Base-by-base conservation (phyloP, 2,797 vertebrate genomes). In the Amniataba percoides region DNA sequence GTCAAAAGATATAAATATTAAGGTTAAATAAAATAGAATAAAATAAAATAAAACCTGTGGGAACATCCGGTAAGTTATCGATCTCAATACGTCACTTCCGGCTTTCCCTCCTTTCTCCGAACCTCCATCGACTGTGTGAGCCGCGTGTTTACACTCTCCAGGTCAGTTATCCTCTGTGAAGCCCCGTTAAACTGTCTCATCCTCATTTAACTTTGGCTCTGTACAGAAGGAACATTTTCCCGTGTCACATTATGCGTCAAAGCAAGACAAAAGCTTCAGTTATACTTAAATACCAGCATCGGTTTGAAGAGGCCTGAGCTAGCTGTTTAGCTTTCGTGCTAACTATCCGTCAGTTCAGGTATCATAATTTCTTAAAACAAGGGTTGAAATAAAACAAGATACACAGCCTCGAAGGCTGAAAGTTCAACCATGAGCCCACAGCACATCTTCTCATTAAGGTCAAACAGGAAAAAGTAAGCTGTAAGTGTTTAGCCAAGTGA, bases 91-190 rank as follows among this genome's bases (percentile, higher is more conserved):
- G 88, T 88, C 87, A 94, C 74, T 91, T 93, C 93, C 92, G 64
- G 19, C 1, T 0, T 5, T 72, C 57, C 0, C 46, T 84, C 89
- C 83, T 93, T 93, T 90, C 78, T 71, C 77, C 57, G 43, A 71
- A 25, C 76, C 21, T 62, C 80, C 72, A 2, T 72, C 78, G 39
- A 31, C 72, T 69, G 89, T 85, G 87, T 67, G 81, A 71, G n/a
- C 88, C 91, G 87, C 93, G 93, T 94, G 93, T 90, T 82, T 87
- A 90, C 88, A 89, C 87, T 82, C 82, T 92, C 87, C 91, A 93
- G 92, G 93, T 94, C 18, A 63, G 91, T 92, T 74, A 6, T 12
- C 8, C 19, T 65, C 16, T 71, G 42, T 80, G 23, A 11, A 0
- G 2, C 8, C 9, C 23, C 76, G 70, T 65, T 48, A 48, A 60